Evolutionary conservation across 1,140 invertebrate species (phyloP).

Genomic region (Lordiphosa clarofinis): DNA sequence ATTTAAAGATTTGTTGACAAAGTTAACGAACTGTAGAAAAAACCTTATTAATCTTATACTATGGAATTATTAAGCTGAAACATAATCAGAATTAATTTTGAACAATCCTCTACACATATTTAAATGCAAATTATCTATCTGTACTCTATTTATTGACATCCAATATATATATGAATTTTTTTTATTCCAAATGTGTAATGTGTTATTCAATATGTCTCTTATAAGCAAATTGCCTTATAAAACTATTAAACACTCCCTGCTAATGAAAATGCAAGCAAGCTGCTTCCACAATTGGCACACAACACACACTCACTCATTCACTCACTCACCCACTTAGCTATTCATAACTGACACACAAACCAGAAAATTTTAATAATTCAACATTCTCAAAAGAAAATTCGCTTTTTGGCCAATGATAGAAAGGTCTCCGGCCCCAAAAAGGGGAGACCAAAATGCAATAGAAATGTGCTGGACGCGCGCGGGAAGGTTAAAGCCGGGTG

Average conservation of each 20-base stretch:
- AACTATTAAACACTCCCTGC: conserved; percentile 5
- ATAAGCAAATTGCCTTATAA: not conserved
- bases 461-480: conserved; percentile 11
- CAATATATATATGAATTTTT: too few relatives aligned
- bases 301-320: not conserved
- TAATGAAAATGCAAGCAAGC: conserved; percentile 6
- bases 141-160: too few relatives aligned
- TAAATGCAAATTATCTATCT: too few relatives aligned
- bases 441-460: conserved; percentile 39
- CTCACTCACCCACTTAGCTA: conserved; percentile 43
- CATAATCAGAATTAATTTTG: too few relatives aligned
- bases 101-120: too few relatives aligned
- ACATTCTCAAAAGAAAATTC: conserved; percentile 49
- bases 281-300: conserved; percentile 1
- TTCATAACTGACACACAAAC: conserved; percentile 54
- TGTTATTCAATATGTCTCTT: too few relatives aligned
- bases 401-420: conserved; percentile 47
- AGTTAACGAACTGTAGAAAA: too few relatives aligned
- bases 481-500: not conserved
- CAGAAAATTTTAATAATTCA: conserved; percentile 65
- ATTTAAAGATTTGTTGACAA: too few relatives aligned
- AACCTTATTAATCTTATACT: too few relatives aligned
- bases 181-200: too few relatives aligned
- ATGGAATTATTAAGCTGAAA: too few relatives aligned
- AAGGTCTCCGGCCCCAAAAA: conserved; percentile 17